Evolutionary conservation across 2,113 vertebrate species (phyloP), one percentile per base, ranked within the genome.

Genomic region (Peucedramus taeniatus): DNA sequence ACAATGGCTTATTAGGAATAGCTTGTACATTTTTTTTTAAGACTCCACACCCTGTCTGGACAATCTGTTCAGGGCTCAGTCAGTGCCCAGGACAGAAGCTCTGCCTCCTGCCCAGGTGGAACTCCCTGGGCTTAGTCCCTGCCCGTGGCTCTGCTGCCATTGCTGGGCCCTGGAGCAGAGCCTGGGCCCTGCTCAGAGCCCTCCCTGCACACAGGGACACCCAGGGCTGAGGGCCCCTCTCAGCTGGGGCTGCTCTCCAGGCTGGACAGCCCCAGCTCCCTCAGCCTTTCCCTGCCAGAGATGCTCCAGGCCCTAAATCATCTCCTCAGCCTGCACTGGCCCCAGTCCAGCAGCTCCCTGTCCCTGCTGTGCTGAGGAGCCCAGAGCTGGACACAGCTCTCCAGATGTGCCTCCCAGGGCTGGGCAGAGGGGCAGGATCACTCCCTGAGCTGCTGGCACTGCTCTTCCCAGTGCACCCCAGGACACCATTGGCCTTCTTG

Each of bases 1-100:
- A 54, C 15, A 12, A 10, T 1, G 0, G 3, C 14, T 42, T 35
- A 31, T 15, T 10, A 21, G 16, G 10, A 89, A 11, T 4, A 42
- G 18, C 22, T 18, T 13, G 26, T 10, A 14, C 15, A 13, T 13
- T 17, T 50, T 35, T 12, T 27, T 5, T 1, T 13, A 28, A 49
- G 31, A 72, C 66, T 35, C 21, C 57, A 35, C 11, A 71, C 7
- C 13, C 4, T 26, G n/a, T 45, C 45, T n/a, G 64, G 28, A 7
- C 39, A 69, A 19, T 16, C 27, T 39, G 9, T 19, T 60, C 45
- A 60, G 37, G 0, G 1, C 44, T 66, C 0, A 0, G 26, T 5
- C 61, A 35, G 37, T 42, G 61, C 44, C 1, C 26, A 66, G 51
- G 35, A 49, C 24, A 49, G 35, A 49, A 75, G 35, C 42, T 65